Conservation (phyloP, 2,797 vertebrate genomes). For the Dryobates pubescens region DNA sequence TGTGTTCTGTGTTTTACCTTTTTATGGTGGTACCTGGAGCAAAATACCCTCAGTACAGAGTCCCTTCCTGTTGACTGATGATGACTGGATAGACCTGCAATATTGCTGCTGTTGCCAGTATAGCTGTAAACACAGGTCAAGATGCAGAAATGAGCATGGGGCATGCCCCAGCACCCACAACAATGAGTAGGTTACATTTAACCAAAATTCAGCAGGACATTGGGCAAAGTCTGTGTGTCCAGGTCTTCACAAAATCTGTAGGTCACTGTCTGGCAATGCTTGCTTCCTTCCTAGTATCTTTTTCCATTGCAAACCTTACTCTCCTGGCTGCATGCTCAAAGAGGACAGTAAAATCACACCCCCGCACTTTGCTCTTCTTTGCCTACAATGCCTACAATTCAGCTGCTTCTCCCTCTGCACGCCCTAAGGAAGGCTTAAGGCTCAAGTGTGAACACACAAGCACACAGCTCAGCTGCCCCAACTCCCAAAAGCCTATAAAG, state of each 20-base stretch:
- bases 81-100: neutral
- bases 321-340: neutral
- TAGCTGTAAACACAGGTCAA: neutral
- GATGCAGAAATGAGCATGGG: neutral
- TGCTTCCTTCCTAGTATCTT: neutral
- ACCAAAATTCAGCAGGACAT: neutral
- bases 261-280: neutral
- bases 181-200: neutral
- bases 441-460: neutral
- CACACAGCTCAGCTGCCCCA: neutral
- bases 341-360: neutral
- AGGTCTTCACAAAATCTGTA: no score
- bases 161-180: fast-evolving
- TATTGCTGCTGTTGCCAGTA: neutral
- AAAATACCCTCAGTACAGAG: neutral
- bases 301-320: neutral
- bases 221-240: neutral
- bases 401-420: neutral
- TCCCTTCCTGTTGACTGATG: neutral
- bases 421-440: neutral
- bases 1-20: neutral
- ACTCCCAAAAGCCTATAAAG: neutral
- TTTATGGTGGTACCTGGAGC: neutral
- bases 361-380: neutral
- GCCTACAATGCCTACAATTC: neutral